These are phyloP conservation scores for Polydrusus cervinus DNA, from an alignment of 2,888 invertebrate genomes.

Conservation along the genomic window DNA sequence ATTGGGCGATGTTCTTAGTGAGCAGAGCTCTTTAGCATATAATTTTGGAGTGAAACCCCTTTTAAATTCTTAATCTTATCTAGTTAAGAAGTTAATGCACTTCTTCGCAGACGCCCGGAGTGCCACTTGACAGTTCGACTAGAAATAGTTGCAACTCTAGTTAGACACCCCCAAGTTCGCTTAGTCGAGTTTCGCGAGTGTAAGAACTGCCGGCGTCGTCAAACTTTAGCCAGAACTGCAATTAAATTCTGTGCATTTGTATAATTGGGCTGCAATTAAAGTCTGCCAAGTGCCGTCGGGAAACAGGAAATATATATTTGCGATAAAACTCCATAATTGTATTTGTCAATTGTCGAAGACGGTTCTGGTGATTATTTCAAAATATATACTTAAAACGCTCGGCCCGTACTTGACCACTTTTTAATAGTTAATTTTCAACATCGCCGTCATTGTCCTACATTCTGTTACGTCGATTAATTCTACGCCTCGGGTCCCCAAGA, in stretches of 20 bases:
- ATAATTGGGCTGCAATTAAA: constrained; percentile 42
- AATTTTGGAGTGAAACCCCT: too few relatives aligned
- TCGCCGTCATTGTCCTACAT: constrained; percentile 4
- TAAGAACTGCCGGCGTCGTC: constrained; percentile 40
- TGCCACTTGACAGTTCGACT: constrained; percentile 28
- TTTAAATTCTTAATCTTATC: neutral
- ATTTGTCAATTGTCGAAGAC: too few relatives aligned
- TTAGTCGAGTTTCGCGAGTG: constrained; percentile 27
- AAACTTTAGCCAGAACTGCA: constrained; percentile 39
- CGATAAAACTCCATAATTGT: neutral
- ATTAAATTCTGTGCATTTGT: constrained; percentile 42
- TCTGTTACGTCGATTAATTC: neutral
- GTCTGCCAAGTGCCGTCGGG: neutral
- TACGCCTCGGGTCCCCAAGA: neutral
- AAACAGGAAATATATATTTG: neutral
- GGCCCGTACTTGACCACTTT: too few relatives aligned
- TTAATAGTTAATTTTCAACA: neutral
- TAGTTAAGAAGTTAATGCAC: constrained; percentile 2
- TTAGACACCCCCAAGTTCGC: constrained; percentile 17
- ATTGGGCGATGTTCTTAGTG: too few relatives aligned
- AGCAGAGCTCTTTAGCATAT: too few relatives aligned
- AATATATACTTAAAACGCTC: too few relatives aligned
- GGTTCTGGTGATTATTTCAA: too few relatives aligned
- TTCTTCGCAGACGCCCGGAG: constrained; percentile 10
- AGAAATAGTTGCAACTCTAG: constrained; percentile 30